These are phyloP conservation scores for Boulengeromyrus knoepffleri DNA, from an alignment of 2,113 vertebrate species.

Conservation along the genomic window DNA sequence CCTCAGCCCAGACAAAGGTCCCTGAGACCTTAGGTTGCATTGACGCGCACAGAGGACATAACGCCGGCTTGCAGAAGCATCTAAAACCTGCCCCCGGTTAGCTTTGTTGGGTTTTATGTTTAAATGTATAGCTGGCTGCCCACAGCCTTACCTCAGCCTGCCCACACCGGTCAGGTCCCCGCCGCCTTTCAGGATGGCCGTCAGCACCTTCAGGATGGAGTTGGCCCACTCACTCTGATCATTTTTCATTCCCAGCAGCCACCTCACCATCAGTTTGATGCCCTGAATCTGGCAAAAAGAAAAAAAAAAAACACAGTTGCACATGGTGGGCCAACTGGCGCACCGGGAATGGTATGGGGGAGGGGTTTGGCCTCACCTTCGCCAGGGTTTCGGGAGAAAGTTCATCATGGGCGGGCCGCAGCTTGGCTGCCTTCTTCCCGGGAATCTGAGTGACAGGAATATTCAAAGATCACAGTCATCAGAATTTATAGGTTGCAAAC, in stretches of 20 bases:
- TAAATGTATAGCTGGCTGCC: background rate
- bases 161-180: slow-evolving; percentile 95
- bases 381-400: slow-evolving; percentile 90
- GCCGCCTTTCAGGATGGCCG: slow-evolving; percentile 90
- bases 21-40: background rate
- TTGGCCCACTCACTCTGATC: slow-evolving; percentile 96
- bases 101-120: background rate
- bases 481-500: background rate
- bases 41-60: background rate
- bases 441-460: slow-evolving; percentile 64
- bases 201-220: slow-evolving; percentile 87
- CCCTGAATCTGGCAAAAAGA: slow-evolving; percentile 79
- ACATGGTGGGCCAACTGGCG: background rate
- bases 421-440: slow-evolving; percentile 94
- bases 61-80: background rate
- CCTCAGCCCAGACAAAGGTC: background rate
- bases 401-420: slow-evolving; percentile 95
- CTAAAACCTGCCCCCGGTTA: background rate
- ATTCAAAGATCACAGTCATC: background rate
- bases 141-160: slow-evolving; percentile 77
- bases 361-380: slow-evolving; percentile 67
- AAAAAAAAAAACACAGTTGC: background rate
- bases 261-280: slow-evolving; percentile 98
- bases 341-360: background rate
- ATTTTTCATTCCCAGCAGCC: slow-evolving; percentile 94